These are phyloP conservation scores for Alligator sinensis DNA, from an alignment of 2,113 vertebrate species.

Conservation along the genomic window DNA sequence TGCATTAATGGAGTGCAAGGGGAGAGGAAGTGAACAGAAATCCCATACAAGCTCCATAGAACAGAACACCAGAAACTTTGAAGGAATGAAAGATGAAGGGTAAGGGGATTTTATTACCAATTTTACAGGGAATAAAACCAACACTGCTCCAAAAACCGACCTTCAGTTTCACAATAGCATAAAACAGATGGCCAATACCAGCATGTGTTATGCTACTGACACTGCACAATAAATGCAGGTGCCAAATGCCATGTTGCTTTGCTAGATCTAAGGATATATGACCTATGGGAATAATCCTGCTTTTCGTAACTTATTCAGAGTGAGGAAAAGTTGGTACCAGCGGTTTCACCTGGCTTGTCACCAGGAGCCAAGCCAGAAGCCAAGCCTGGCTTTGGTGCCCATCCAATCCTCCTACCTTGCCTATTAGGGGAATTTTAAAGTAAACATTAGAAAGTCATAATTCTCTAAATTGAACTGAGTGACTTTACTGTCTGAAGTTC, in stretches of 20 bases:
- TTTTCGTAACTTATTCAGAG: constrained; percentile 2
- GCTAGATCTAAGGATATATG: neutral
- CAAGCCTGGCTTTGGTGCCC: neutral
- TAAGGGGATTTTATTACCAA: neutral
- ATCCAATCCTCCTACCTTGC: neutral
- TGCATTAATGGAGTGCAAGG: neutral
- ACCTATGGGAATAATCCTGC: constrained; percentile 24
- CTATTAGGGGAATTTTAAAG: neutral
- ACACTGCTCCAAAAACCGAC: neutral
- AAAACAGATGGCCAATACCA: constrained; percentile 37
- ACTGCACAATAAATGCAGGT: neutral
- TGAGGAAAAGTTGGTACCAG: neutral
- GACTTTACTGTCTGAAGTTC: neutral
- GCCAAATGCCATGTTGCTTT: constrained; percentile 21
- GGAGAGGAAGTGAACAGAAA: neutral
- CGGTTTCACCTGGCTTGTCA: constrained; percentile 4
- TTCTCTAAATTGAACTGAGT: neutral
- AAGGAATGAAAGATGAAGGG: neutral
- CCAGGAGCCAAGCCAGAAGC: constrained; percentile 30
- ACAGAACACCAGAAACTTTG: rapidly evolving
- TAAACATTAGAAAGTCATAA: neutral
- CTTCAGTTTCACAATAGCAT: constrained; percentile 13
- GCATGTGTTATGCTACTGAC: constrained; percentile 4
- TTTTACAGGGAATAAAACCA: neutral
- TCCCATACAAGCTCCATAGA: neutral